Conservation (phyloP, 1,140 invertebrate species). For the Leptinotarsa undecemlineata region DNA sequence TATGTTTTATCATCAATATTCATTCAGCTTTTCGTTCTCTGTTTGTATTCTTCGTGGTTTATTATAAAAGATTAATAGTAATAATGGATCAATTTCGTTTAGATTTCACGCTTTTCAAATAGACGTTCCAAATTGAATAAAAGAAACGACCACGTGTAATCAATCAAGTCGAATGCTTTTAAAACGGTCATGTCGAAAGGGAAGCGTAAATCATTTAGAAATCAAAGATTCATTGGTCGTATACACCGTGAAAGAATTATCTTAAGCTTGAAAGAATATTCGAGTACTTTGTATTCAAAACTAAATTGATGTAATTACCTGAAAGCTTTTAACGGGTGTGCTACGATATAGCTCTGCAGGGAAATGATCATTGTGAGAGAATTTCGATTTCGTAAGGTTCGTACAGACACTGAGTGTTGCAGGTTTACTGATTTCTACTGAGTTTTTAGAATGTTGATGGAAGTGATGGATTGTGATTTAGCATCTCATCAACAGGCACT, state of each 20-base stretch:
- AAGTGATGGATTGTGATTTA: too few species aligned
- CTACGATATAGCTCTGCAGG: neutral
- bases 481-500: too few species aligned
- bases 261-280: constrained; percentile 14
- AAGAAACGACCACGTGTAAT: constrained; percentile 2
- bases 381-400: neutral
- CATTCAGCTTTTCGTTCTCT: too few species aligned
- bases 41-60: too few species aligned
- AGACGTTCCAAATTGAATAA: neutral
- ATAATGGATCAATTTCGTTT: neutral
- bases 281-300: constrained; percentile 3
- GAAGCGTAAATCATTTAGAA: constrained; percentile 8
- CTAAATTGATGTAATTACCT: constrained; percentile 15
- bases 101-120: neutral
- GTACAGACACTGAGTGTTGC: neutral
- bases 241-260: constrained; percentile 16
- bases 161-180: neutral
- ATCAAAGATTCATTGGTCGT: constrained; percentile 14
- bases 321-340: constrained; percentile 15
- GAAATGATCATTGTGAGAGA: neutral
- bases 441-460: too few species aligned
- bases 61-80: too few species aligned
- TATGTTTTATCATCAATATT: too few species aligned
- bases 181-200: neutral
- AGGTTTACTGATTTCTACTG: too few species aligned